Evolutionary conservation across 2,797 vertebrate species (phyloP), one percentile per base, ranked within the genome.

Genomic region (Leucoraja ocellata): DNA sequence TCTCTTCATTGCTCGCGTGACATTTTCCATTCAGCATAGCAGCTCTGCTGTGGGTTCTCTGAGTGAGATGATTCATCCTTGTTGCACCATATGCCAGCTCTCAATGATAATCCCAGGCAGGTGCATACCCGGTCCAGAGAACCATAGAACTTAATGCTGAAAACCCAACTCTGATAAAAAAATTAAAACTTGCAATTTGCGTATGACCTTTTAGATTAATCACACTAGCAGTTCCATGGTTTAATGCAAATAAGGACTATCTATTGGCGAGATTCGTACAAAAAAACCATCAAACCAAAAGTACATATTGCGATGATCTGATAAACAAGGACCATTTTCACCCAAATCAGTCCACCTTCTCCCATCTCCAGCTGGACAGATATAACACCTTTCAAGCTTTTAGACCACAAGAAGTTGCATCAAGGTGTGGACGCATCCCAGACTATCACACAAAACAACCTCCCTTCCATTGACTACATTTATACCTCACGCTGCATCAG

Each of bases 1-100:
- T 65, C 61, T 36, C 84, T 68, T 23, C 3, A 68, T 32, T 88
- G 63, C 61, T 36, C 84, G 10, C 13, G n/a, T 68, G n/a, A 68
- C 16, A 88, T 88, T 68, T 88, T 68, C 84, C 84, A 88, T 88
- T 88, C 65, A 61, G n/a, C 84, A 68, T 68, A 88, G 61, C 84
- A 88, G 84, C 61, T 63, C 32, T 68, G 32, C 63, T 88, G 84
- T 88, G 84, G 84, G 32, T 88, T 36, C 81, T 84, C 84, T 88
- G 84, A 36, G 16, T 68, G n/a, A 88, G 63, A 32, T 88, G n/a
- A 58, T 61, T 88, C 65, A 88, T 88, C n/a, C 68, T 32, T 32
- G 65, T 65, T 88, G 84, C 84, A 68, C n/a, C 16, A 6, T 68
- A 16, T 18, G n/a, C n/a, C 68, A n/a, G 7, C 14, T 68, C n/a